Evolutionary conservation across 1,140 invertebrate species (phyloP).

Genomic region (Papilio polyxenes): DNA sequence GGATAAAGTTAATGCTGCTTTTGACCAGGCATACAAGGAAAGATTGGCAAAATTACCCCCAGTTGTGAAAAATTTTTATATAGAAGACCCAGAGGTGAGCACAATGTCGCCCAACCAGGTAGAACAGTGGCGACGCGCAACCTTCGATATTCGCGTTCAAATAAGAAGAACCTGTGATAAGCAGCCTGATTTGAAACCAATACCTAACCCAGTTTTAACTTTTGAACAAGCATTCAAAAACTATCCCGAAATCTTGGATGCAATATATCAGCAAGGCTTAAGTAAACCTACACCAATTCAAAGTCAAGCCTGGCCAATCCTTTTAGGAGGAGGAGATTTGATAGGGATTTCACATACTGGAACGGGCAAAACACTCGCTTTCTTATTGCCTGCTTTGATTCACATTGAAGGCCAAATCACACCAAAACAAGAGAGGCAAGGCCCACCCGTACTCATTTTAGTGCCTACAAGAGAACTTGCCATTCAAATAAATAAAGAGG

Average conservation of each 20-base stretch:
- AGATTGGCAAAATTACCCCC: conserved; percentile 84
- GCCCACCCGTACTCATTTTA: conserved; percentile 92
- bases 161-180: too few relatives aligned
- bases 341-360: conserved; percentile 97
- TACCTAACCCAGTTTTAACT: conserved; percentile 91
- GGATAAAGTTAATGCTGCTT: conserved; percentile 63
- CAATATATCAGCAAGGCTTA: conserved; percentile 92
- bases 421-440: conserved; percentile 84
- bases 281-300: conserved; percentile 94
- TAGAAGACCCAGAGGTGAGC: conserved; percentile 87
- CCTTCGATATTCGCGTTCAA: conserved; percentile 88
- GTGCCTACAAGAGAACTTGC: conserved; percentile 95
- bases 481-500: conserved; percentile 94
- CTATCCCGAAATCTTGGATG: conserved; percentile 91
- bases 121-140: conserved; percentile 81
- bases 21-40: conserved; percentile 80
- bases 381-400: conserved; percentile 93
- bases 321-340: conserved; percentile 91
- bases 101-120: conserved; percentile 85
- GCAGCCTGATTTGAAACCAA: conserved; percentile 60
- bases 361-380: conserved; percentile 95
- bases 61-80: conserved; percentile 92
- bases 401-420: conserved; percentile 91
- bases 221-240: conserved; percentile 92
- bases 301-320: conserved; percentile 93